Evolutionary conservation across 2,113 vertebrate species (phyloP).

Genomic region (Nyctereutes procyonoides): DNA sequence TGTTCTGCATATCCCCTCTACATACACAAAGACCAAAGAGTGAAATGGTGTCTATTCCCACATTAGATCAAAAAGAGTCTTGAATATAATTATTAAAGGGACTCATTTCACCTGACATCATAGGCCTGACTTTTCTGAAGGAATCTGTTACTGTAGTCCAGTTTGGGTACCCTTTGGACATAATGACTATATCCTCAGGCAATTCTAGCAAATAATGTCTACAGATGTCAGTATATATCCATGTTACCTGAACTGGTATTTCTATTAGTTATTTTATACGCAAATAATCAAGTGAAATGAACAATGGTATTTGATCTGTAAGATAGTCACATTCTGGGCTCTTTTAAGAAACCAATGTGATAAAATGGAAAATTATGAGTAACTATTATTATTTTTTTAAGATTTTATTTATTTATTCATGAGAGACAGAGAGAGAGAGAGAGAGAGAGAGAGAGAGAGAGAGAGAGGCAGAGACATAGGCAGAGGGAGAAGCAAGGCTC

Average conservation of each 20-base stretch:
- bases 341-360: neutral
- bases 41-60: neutral
- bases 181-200: neutral
- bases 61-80: neutral
- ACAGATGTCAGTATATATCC: neutral
- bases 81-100: neutral
- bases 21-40: neutral
- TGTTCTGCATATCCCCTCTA: neutral
- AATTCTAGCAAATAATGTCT: neutral
- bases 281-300: neutral
- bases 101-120: neutral
- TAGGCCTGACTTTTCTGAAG: neutral
- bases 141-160: neutral
- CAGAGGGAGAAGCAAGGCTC: too few relatives aligned
- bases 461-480: too few relatives aligned
- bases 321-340: neutral
- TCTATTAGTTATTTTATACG: neutral
- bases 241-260: neutral
- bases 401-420: too few relatives aligned
- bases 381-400: neutral
- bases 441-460: too few relatives aligned
- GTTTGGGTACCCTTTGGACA: neutral
- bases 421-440: too few relatives aligned
- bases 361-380: neutral
- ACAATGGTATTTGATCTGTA: neutral